Conservation (phyloP, 2,888 invertebrate species). For the Lasioglossum pauxillum region DNA sequence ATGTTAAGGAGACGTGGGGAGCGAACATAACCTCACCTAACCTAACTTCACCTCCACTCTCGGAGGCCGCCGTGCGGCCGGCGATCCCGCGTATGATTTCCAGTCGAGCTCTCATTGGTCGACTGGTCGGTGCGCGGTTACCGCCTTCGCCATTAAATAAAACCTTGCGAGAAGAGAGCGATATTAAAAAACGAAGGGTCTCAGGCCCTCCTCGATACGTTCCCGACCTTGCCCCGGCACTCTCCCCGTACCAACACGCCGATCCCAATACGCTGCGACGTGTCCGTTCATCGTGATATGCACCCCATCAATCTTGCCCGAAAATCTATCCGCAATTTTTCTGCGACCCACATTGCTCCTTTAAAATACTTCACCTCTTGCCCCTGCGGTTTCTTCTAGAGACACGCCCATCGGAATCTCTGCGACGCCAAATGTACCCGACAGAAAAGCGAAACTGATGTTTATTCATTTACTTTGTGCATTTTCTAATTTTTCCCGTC, state of each 20-base stretch:
- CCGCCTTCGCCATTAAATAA: conserved; percentile 78
- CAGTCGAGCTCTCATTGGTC: conserved; percentile 79
- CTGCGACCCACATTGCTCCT: neutral
- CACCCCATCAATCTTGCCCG: conserved; percentile 17
- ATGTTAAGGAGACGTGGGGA: conserved; percentile 80
- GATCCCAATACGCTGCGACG: conserved; percentile 46
- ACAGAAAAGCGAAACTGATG: neutral
- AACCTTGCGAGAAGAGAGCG: conserved; percentile 69
- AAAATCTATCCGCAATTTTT: neutral
- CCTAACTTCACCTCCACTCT: conserved; percentile 78
- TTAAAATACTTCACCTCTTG: neutral
- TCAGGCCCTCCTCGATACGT: conserved; percentile 60
- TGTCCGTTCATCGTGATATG: conserved; percentile 28
- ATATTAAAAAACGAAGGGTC: conserved; percentile 72
- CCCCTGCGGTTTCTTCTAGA: neutral
- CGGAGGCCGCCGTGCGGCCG: conserved; percentile 74
- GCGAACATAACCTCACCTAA: conserved; percentile 77
- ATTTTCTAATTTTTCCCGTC: too few relatives aligned
- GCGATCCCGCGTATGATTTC: conserved; percentile 83
- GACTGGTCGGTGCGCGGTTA: conserved; percentile 71
- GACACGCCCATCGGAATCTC: neutral
- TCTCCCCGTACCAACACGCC: conserved; percentile 41
- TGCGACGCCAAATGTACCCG: neutral
- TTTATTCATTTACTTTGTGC: neutral
- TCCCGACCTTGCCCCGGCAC: conserved; percentile 66